Evolutionary conservation across 37 sponge, comb jelly and placozoan species (phyloP).

Genomic region (Chondrilla cf. caribensis): DNA sequence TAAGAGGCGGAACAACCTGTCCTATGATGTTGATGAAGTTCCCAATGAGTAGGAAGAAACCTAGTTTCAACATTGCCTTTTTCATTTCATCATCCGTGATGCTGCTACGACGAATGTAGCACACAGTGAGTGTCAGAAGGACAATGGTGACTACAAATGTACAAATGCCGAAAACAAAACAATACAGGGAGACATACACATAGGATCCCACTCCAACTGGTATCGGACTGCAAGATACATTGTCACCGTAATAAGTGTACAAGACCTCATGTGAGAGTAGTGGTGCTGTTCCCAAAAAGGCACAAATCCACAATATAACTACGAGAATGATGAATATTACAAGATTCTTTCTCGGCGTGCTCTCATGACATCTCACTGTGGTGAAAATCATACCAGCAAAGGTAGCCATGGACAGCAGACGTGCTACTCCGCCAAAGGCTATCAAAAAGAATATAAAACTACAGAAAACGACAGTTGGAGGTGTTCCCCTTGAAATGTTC

Average conservation of each 20-base stretch:
- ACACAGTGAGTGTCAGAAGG: not conserved
- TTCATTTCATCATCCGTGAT: not conserved
- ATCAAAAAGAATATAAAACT: not conserved
- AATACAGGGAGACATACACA: not conserved
- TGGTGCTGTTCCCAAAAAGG: not conserved
- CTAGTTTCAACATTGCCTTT: slow-evolving; percentile 7
- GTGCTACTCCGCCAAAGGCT: not conserved
- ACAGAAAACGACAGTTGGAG: not conserved
- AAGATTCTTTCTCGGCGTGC: not conserved
- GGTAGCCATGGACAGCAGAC: not conserved
- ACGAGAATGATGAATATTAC: not conserved
- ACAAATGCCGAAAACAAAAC: not conserved
- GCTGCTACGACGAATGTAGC: not conserved
- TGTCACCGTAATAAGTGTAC: not conserved
- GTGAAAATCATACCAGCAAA: not conserved
- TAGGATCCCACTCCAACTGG: not conserved
- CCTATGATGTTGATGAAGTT: not conserved
- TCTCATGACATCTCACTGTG: not conserved
- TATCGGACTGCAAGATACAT: not conserved
- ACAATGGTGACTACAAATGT: not conserved
- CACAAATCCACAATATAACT: not conserved
- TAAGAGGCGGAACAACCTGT: not conserved
- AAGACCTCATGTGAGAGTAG: not conserved
- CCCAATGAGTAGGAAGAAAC: not conserved
- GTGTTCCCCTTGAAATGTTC: not conserved